These are phyloP conservation scores for Microtus californicus DNA, from an alignment of 2,797 vertebrate genomes.

Conservation along the genomic window DNA sequence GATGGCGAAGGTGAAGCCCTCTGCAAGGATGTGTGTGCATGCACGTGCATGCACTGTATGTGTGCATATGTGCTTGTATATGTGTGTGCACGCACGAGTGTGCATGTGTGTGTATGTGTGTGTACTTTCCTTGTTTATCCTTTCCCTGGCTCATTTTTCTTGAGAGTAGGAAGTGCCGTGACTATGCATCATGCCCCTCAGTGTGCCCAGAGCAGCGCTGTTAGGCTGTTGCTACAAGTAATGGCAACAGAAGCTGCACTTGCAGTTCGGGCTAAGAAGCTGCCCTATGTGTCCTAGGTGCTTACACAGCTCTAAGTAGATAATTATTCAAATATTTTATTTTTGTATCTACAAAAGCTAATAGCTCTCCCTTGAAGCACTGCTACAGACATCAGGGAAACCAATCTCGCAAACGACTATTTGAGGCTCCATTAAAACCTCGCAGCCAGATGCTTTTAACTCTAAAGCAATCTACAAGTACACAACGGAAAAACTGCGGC, in stretches of 20 bases:
- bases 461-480: conserved; percentile 82
- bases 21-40: not conserved
- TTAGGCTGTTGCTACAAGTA: not conserved
- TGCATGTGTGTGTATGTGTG: not conserved
- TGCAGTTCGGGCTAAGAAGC: not conserved
- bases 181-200: not conserved
- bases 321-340: conserved; percentile 59
- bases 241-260: not conserved
- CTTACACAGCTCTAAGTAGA: not conserved
- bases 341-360: conserved; percentile 55
- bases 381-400: conserved; percentile 63
- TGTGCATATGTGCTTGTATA: not conserved
- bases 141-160: not conserved
- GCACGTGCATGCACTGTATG: not conserved
- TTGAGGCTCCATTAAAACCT: conserved; percentile 79
- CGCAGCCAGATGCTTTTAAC: conserved; percentile 69
- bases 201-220: not conserved
- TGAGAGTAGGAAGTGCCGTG: not conserved
- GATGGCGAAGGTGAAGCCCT: not conserved
- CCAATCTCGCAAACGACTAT: conserved; percentile 60
- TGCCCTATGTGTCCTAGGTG: not conserved
- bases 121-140: not conserved
- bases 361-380: conserved; percentile 40
- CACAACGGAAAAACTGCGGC: conserved; percentile 67
- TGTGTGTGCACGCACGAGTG: not conserved